phyloP scores from a whole-genome alignment of 2,888 invertebrate genomes.

The Deilephila elpenor region DNA sequence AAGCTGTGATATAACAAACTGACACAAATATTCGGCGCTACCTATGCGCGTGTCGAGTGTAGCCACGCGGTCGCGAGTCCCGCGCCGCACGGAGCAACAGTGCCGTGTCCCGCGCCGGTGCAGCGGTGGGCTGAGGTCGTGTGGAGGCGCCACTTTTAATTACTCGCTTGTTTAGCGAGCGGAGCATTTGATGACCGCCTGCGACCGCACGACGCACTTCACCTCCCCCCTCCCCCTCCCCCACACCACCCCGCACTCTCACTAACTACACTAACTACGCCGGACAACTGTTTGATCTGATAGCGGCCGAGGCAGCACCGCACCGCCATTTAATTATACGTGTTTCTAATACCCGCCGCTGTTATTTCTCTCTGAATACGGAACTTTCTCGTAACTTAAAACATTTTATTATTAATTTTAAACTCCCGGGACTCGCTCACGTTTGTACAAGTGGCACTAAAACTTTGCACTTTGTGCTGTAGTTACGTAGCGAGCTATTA shows the following conservation, averaged over 20 bases:
- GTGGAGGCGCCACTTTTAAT: not conserved
- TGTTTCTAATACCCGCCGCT: conserved; percentile 2
- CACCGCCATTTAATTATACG: conserved; percentile 4
- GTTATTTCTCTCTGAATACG: not conserved
- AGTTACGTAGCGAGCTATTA: not conserved
- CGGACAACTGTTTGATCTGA: not conserved
- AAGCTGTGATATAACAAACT: too few species aligned
- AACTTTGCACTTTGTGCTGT: not conserved
- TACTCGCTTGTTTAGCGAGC: not conserved
- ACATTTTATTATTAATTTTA: not conserved
- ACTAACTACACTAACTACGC: not conserved
- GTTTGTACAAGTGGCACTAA: not conserved
- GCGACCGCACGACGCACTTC: not conserved
- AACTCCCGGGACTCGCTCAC: not conserved
- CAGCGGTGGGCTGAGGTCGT: not conserved
- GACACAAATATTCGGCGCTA: too few species aligned
- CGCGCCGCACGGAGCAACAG: not conserved
- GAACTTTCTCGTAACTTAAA: not conserved
- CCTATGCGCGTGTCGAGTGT: too few species aligned
- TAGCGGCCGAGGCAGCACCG: not conserved
- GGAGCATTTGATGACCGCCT: not conserved
- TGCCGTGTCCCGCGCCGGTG: not conserved
- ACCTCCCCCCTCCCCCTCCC: not conserved
- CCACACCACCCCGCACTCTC: not conserved
- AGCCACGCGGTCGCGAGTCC: too few species aligned